A percentile compares a stretch with the other conserved stretches of the same genome.
These are phyloP conservation scores for Montipora efflorescens DNA, from an alignment of 64 coral and sea anemone genomes.

Conservation along the genomic window DNA sequence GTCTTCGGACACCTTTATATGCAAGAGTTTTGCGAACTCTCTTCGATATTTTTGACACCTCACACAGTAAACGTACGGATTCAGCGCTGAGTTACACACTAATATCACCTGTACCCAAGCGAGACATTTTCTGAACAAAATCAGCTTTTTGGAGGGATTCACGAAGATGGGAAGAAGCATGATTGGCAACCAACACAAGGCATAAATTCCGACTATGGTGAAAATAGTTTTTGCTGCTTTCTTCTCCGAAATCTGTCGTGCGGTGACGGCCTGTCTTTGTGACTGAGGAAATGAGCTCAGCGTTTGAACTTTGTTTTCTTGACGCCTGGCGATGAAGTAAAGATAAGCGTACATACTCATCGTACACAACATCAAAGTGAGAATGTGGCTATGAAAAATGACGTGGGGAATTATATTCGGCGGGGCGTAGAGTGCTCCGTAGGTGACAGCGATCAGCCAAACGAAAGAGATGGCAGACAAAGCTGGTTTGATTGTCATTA, in stretches of 20 bases:
- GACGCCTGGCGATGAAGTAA: neutral
- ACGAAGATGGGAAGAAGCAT: neutral
- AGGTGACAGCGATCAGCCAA: conserved; percentile 5
- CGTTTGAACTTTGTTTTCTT: conserved; percentile 22
- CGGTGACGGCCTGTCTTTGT: neutral
- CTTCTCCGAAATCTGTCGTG: neutral
- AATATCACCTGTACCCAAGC: neutral
- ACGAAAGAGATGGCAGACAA: neutral
- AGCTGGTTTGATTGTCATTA: neutral
- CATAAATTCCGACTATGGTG: conserved; percentile 12
- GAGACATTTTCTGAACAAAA: neutral
- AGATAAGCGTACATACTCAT: conserved; percentile 18
- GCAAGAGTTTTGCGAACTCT: conserved; percentile 15
- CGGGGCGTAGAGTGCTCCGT: neutral
- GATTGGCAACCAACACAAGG: neutral
- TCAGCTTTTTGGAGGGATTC: neutral
- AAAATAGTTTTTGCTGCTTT: conserved; percentile 26
- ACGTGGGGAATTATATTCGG: neutral
- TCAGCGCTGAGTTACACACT: conserved; percentile 12
- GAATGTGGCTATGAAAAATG: neutral
- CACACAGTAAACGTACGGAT: conserved; percentile 33
- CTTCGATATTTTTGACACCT: conserved; percentile 14
- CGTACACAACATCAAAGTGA: neutral
- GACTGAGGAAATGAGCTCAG: neutral
- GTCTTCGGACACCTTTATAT: neutral